These are phyloP conservation scores for Anthophora plumipes DNA, from an alignment of 2,888 invertebrate species.

Conservation along the genomic window DNA sequence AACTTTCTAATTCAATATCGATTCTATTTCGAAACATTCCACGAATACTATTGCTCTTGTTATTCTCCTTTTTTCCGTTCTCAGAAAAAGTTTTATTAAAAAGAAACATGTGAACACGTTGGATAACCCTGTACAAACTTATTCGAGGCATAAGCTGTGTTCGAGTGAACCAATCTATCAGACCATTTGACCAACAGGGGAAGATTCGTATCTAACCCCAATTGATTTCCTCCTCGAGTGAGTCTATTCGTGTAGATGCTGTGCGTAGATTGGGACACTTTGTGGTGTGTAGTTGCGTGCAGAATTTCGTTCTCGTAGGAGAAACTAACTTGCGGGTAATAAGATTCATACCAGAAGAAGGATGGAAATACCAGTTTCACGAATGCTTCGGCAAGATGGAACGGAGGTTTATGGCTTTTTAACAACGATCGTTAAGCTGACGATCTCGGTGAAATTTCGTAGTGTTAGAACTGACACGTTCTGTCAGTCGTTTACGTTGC, in stretches of 20 bases:
- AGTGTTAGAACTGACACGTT: constrained; percentile 25
- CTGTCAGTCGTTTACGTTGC: constrained; percentile 26
- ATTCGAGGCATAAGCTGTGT: not conserved
- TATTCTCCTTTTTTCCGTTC: too few species aligned
- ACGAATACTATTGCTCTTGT: not conserved
- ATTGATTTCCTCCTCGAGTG: constrained; percentile 2
- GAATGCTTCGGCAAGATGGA: constrained; percentile 27
- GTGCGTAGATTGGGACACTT: constrained; percentile 7
- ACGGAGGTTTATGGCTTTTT: constrained; percentile 69
- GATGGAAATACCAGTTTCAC: constrained; percentile 8
- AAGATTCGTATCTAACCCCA: constrained; percentile 1
- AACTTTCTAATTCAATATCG: not conserved
- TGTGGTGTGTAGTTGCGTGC: not conserved
- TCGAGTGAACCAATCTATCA: not conserved
- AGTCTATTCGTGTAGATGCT: not conserved
- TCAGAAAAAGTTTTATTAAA: too few species aligned
- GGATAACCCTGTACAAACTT: not conserved
- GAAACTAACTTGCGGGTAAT: not conserved
- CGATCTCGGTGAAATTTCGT: constrained; percentile 41
- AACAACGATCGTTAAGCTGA: constrained; percentile 68
- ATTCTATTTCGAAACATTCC: not conserved
- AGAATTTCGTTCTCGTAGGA: not conserved
- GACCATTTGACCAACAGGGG: not conserved
- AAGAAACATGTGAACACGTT: too few species aligned
- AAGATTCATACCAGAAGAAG: not conserved